phyloP scores from a whole-genome alignment of 2,888 invertebrate species.

The Erebia ligea region DNA sequence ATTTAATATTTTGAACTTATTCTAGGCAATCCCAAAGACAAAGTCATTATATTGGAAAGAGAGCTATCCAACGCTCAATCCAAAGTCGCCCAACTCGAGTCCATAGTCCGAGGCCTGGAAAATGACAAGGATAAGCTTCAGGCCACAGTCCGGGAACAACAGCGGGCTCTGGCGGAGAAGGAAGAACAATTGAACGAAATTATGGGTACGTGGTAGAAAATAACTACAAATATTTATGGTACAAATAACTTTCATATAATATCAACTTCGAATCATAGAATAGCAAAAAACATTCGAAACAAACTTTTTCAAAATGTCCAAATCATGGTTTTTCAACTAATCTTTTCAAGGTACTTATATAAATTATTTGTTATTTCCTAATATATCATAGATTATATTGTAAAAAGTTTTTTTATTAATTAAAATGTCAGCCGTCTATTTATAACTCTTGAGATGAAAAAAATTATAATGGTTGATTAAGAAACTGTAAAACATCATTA shows the following conservation, averaged over 20 bases:
- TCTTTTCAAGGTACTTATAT: too few relatives aligned
- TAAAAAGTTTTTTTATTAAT: too few relatives aligned
- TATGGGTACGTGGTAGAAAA: constrained; percentile 66
- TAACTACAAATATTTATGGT: background rate
- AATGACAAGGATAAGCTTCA: constrained; percentile 88
- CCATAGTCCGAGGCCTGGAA: constrained; percentile 73
- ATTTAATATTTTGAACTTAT: background rate
- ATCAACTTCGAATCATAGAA: too few relatives aligned
- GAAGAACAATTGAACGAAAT: constrained; percentile 73
- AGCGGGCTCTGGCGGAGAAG: constrained; percentile 68
- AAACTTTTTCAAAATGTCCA: too few relatives aligned
- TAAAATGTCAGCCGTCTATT: too few relatives aligned
- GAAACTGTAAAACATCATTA: too few relatives aligned
- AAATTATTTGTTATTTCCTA: too few relatives aligned
- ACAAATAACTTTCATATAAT: background rate
- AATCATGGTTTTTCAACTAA: too few relatives aligned
- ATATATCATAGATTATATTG: too few relatives aligned
- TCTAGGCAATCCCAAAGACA: constrained; percentile 74
- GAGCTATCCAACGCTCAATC: constrained; percentile 67
- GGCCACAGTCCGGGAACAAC: constrained; percentile 83
- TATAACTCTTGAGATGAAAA: too few relatives aligned
- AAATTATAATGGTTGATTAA: too few relatives aligned
- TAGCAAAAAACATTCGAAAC: too few relatives aligned
- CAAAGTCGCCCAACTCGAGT: constrained; percentile 72
- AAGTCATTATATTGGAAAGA: constrained; percentile 67